These are phyloP conservation scores for Pygoscelis antarcticus DNA, from an alignment of 2,113 vertebrate species.

Conservation along the genomic window DNA sequence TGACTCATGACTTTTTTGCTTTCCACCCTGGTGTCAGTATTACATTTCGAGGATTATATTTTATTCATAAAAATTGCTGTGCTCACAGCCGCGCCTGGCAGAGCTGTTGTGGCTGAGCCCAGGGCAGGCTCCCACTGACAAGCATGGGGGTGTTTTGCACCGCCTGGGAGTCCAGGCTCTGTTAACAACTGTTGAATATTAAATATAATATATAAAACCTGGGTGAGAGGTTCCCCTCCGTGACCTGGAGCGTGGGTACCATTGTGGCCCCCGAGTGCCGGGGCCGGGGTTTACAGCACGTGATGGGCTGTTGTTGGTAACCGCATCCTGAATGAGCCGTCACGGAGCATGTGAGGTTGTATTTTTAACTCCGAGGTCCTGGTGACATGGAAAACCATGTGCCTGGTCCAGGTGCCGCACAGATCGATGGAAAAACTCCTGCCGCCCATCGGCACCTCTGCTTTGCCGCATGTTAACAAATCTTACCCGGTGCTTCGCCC, in stretches of 20 bases:
- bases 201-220: background rate
- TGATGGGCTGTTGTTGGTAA: conserved; percentile 48
- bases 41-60: background rate
- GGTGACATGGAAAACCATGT: conserved; percentile 19
- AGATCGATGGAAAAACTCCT: background rate
- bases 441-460: background rate
- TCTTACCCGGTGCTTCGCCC: background rate
- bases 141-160: background rate
- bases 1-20: background rate
- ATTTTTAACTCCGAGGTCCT: conserved; percentile 52
- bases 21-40: background rate
- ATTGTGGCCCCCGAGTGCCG: rapidly evolving
- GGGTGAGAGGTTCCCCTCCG: background rate
- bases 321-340: background rate
- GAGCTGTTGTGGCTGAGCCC: background rate
- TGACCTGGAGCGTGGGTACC: background rate
- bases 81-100: background rate
- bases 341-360: background rate
- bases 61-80: conserved; percentile 12
- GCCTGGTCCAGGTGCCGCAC: background rate
- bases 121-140: rapidly evolving
- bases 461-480: background rate
- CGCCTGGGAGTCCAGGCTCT: background rate
- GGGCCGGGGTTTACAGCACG: background rate
- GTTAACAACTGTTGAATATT: background rate